Percentiles rank a stretch among this genome's conserved stretches.
These are phyloP conservation scores for Gopherus flavomarginatus DNA, from an alignment of 2,113 vertebrate genomes.

Conservation along the genomic window DNA sequence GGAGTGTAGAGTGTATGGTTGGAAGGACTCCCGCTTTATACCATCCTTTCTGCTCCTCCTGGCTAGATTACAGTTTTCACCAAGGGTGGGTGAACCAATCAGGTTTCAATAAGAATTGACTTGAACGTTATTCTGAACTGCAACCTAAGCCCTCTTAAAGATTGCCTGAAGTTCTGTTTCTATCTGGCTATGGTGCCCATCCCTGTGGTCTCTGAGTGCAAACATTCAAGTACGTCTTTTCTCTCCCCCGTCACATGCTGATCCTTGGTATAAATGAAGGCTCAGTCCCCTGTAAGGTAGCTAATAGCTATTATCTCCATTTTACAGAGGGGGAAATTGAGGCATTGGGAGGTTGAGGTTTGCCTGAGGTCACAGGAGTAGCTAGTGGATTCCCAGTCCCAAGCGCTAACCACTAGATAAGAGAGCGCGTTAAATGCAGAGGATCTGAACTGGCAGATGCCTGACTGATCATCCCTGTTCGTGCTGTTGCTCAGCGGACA, in stretches of 20 bases:
- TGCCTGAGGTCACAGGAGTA: background rate
- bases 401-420: background rate
- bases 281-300: background rate
- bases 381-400: background rate
- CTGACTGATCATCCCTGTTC: background rate
- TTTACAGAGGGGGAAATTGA: background rate
- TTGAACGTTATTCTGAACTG: too few relatives aligned
- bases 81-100: background rate
- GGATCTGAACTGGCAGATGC: background rate
- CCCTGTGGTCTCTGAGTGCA: background rate
- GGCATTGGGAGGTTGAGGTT: background rate
- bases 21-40: background rate
- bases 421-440: background rate
- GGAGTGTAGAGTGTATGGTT: background rate
- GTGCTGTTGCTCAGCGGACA: background rate
- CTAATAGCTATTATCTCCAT: background rate
- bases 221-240: rapidly evolving
- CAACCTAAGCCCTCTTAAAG: too few relatives aligned
- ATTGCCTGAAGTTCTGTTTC: background rate
- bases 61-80: background rate
- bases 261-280: background rate
- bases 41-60: background rate
- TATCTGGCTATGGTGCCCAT: background rate
- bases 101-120: background rate
- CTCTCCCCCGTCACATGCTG: background rate